phyloP scores from a whole-genome alignment of 2,888 invertebrate species.

The Machimus atricapillus region DNA sequence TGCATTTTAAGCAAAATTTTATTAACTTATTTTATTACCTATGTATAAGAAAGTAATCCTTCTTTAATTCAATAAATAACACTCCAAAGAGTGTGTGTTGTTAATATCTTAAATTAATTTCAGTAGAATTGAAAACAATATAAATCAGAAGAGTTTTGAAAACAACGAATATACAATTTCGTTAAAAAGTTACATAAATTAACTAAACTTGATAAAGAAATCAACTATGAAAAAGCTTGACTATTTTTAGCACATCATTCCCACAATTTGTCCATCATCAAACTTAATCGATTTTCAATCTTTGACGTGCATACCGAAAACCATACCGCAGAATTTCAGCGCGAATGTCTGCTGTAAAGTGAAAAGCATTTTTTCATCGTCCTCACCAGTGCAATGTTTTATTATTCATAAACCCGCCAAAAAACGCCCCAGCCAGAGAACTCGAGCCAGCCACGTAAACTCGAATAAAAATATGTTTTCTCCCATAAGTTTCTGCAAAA shows the following conservation, averaged over 20 bases:
- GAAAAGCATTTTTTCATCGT: neutral
- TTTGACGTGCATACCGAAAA: neutral
- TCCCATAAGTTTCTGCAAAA: neutral
- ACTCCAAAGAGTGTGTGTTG: too few relatives aligned
- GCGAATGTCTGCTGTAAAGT: neutral
- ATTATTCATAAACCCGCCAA: neutral
- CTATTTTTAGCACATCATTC: neutral
- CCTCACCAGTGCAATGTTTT: neutral
- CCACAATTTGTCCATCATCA: too few relatives aligned
- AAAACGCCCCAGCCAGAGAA: neutral
- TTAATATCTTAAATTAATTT: too few relatives aligned
- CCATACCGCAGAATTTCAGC: neutral
- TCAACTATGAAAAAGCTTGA: neutral
- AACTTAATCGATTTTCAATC: neutral
- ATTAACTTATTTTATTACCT: too few relatives aligned
- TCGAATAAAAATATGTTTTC: neutral
- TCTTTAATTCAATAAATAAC: too few relatives aligned
- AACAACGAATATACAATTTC: too few relatives aligned
- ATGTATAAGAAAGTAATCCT: too few relatives aligned
- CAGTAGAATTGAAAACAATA: too few relatives aligned
- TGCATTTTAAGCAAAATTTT: too few relatives aligned
- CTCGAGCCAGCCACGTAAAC: neutral
- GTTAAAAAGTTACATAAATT: too few relatives aligned
- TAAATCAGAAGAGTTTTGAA: too few relatives aligned
- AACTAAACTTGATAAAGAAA: too few relatives aligned